Base-by-base conservation (phyloP, 2,113 vertebrate species). In the Geothlypis trichas region DNA sequence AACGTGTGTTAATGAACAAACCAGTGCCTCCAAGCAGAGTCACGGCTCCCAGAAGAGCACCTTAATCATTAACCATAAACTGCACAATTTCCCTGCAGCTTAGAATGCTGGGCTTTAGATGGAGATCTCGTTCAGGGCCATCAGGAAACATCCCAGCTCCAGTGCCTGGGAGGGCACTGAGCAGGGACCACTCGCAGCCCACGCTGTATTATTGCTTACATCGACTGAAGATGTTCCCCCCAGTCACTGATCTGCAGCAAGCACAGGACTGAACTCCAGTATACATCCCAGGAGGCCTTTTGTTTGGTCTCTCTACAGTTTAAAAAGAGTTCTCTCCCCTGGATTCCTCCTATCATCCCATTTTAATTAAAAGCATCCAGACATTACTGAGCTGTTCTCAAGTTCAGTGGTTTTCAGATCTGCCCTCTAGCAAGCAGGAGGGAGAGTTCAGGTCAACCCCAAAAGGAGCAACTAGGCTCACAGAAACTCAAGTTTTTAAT, bases 1-100 rank as follows among this genome's bases (percentile, higher is more conserved):
- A 65, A 63, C 0, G 1, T 15, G 37, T 75, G 67, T 87, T 93
- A 96, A 93, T 80, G 75, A 92, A 79, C 79, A 96, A 93, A 82
- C 63, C 75, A 54, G 26, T 85, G 85, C 67, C 94, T 94, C 68
- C 63, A 83, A 88, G 87, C 58, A 83, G 42, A 82, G 87, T 69
- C 93, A 93, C 7, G 0, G 61, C 61, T 91, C 75, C 66, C 90
- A 87, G 74, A 59, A 80, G 73, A 65, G 79, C 5, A 4, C 42
- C 67, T 92, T 94, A 92, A 96, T 95, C 82, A 95, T 95, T 97
- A 97, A 94, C 94, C 63, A 77, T 22, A 27, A 93, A 66, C 71
- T 28, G 46, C 1, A 4, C 1, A 0, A 37, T 93, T 91, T 85
- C 44, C 58, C 81, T 39, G 74, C 42, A 12, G 42, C 63, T 55